Evolutionary conservation across 2,888 invertebrate genomes (phyloP), one percentile per base, ranked within the genome.

Genomic region (Caenorhabditis afra): DNA sequence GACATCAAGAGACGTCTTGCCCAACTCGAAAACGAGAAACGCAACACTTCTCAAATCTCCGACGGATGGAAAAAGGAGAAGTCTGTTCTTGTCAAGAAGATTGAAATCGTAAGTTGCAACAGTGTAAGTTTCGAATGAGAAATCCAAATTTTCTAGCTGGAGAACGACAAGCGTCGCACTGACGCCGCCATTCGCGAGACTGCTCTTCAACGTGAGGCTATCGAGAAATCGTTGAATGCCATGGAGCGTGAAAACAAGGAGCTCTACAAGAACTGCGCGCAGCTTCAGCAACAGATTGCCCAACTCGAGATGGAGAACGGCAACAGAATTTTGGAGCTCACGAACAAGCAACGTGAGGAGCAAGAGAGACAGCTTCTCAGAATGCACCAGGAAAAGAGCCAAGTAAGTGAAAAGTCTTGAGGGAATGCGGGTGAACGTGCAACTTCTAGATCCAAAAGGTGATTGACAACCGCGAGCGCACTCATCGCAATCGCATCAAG

Each of bases 271-370:
- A 89, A 89, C 79, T 89, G 89, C 66, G 88, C 89, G 14, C 89
- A 89, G 67, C 82, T 89, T 35, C 89, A 89, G 58, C 90, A 89
- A 71, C 89, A 89, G 68, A 90, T 89, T 44, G 88, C 89, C 20
- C 89, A 89, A 62, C 82, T 89, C 20, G 89, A 89, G 57, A 90
- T 90, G 88, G 89, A 89, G 68, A 89, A 89, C 61, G 89, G 89
- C 12, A 89, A 87, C 79, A 76, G 89, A 35, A 88, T 89, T 41
- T 61, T 89, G 23, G 89, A 90, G 67, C 80, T 89, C 52, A 89
- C 89, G 39, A 89, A 87, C 76, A 87, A 87, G 58, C 89, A 90
- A 57, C 84, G 89, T 55, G 89, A 89, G 57, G 89, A 89, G 59
- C 89, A 89, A 77, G 89, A 89, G 67, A 77, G 86, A 41, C 88